phyloP scores from a whole-genome alignment of 2,888 invertebrate genomes.

The Antheraea assamensis region DNA sequence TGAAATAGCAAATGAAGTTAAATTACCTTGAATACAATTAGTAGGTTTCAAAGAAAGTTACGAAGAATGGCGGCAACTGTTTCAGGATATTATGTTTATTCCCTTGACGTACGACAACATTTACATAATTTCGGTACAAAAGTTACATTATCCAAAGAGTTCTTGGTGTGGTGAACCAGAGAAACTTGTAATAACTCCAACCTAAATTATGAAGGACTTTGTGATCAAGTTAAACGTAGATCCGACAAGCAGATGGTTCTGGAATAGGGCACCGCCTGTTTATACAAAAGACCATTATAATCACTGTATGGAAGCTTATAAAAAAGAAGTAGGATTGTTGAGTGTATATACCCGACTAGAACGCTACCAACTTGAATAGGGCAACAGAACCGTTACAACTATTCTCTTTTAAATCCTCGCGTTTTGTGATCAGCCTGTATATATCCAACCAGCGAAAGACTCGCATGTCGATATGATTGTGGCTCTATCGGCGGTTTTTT shows the following conservation, averaged over 20 bases:
- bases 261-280: too few relatives aligned
- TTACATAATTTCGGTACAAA: neutral
- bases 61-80: neutral
- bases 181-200: neutral
- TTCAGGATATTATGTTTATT: neutral
- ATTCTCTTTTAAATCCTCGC: too few relatives aligned
- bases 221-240: neutral
- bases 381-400: too few relatives aligned
- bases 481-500: too few relatives aligned
- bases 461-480: too few relatives aligned
- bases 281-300: too few relatives aligned
- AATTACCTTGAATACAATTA: neutral
- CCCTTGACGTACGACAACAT: neutral
- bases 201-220: neutral
- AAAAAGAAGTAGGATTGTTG: too few relatives aligned
- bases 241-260: neutral
- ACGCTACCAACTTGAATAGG: too few relatives aligned
- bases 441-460: too few relatives aligned
- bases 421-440: too few relatives aligned
- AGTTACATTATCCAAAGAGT: neutral
- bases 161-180: neutral
- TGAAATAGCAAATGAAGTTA: neutral
- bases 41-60: neutral
- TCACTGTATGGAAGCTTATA: too few relatives aligned
- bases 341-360: too few relatives aligned